Evolutionary conservation across 2,797 vertebrate genomes (phyloP).

Genomic region (Periophthalmus magnuspinnatus): DNA sequence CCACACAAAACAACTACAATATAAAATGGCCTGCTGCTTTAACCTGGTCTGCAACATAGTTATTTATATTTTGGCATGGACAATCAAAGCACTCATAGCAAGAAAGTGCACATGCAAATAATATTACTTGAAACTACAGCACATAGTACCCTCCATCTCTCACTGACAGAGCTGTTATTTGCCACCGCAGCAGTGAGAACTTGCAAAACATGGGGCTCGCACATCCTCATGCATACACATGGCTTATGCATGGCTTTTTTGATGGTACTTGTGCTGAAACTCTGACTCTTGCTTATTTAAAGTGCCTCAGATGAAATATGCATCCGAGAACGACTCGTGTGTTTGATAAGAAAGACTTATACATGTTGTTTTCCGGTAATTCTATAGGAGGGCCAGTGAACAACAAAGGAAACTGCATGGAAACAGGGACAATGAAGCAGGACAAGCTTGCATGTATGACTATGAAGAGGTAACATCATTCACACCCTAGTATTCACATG

Average conservation of each 20-base stretch:
- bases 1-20: no score
- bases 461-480: no score
- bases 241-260: slow-evolving; percentile 18
- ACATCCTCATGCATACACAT: slow-evolving; percentile 38
- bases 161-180: slow-evolving; percentile 2
- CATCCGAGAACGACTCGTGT: neutral
- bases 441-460: neutral
- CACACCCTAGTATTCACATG: no score
- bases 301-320: slow-evolving; percentile 2
- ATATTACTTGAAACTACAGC: no score
- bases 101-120: no score
- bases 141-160: neutral
- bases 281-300: slow-evolving; percentile 27
- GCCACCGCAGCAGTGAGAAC: slow-evolving; percentile 34
- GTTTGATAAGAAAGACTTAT: slow-evolving; percentile 1
- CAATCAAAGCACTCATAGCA: no score
- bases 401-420: neutral
- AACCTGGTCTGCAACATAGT: no score
- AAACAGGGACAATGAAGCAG: neutral
- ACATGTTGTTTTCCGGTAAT: neutral
- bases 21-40: no score
- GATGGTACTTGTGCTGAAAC: slow-evolving; percentile 17
- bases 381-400: neutral
- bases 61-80: no score
- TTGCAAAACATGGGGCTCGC: slow-evolving; percentile 35